Evolutionary conservation across 2,797 vertebrate species (phyloP).

Genomic region (Nasua narica): DNA sequence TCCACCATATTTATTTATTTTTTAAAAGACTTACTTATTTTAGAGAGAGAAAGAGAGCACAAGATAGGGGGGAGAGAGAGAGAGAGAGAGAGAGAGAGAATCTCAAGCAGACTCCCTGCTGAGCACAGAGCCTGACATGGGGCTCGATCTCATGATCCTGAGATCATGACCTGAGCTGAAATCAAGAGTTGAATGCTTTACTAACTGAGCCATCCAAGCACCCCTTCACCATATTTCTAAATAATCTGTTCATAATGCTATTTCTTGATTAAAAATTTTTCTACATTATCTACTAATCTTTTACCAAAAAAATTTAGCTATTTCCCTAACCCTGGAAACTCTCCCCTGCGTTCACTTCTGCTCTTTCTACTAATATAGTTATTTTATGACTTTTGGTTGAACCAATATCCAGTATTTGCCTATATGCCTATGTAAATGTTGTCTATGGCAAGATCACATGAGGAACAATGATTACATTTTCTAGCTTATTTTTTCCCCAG

Average conservation of each 20-base stretch:
- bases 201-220: not conserved
- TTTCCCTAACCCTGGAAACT: not conserved
- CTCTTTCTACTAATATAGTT: not conserved
- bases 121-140: not conserved
- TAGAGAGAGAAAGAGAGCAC: too few relatives aligned
- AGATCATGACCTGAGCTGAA: not conserved
- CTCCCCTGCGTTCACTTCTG: not conserved
- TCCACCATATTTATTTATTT: not conserved
- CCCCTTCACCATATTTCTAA: not conserved
- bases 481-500: not conserved
- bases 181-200: not conserved
- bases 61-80: too few relatives aligned
- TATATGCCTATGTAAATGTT: not conserved
- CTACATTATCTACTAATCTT: not conserved
- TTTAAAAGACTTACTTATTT: not conserved
- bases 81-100: not conserved
- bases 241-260: not conserved
- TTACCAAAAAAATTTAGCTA: not conserved
- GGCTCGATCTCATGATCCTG: not conserved
- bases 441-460: not conserved
- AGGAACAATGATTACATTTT: not conserved
- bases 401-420: not conserved
- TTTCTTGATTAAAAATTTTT: not conserved
- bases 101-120: not conserved
- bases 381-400: not conserved